Evolutionary conservation across 2,113 vertebrate genomes (phyloP), one percentile per base, ranked within the genome.

Genomic region (Taurulus bubalis): DNA sequence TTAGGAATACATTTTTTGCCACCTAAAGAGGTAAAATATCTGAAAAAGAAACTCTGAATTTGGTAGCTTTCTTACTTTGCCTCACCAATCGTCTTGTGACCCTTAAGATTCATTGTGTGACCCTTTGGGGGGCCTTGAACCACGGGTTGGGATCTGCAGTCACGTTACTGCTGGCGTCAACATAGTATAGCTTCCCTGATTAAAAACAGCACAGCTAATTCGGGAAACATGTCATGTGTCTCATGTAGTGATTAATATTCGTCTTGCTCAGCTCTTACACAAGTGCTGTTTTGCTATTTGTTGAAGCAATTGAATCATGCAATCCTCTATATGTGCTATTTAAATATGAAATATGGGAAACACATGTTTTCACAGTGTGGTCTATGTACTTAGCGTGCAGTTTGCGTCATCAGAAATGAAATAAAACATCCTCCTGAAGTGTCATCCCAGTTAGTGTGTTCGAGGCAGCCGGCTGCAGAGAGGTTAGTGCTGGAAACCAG

Each of bases 401-500:
- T 12, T 4, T 24, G 56, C 56, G 70, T 22, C 53, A 18, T 24
- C 20, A 36, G 30, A 18, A 53, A 38, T 32, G 4, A 45, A 15
- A 45, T 15, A 45, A 45, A 45, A 16, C 32, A 60, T 60, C 56
- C 14, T 28, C 70, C 32, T 53, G 2, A 56, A 71, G 75, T 70
- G 55, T 75, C 30, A 38, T 26, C 18, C 18, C 38, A 70, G 49
- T 72, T 58, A 4, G 34, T 64, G 32, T 71, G 59, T 28, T 8
- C 34, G 58, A 24, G 59, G 14, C 26, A 1, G 66, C 28, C n/a
- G 15, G 70, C 28, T 15, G 73, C 56, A 18, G 60, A 36, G 65
- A 70, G 74, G 28, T 85, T 67, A 56, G 72, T 56, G 51, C 32
- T 40, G 60, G 58, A 22, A 72, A 55, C 45, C 47, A 32, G 38